Base-by-base conservation (phyloP, 2,888 invertebrate species). In the Lycaena phlaeas region DNA sequence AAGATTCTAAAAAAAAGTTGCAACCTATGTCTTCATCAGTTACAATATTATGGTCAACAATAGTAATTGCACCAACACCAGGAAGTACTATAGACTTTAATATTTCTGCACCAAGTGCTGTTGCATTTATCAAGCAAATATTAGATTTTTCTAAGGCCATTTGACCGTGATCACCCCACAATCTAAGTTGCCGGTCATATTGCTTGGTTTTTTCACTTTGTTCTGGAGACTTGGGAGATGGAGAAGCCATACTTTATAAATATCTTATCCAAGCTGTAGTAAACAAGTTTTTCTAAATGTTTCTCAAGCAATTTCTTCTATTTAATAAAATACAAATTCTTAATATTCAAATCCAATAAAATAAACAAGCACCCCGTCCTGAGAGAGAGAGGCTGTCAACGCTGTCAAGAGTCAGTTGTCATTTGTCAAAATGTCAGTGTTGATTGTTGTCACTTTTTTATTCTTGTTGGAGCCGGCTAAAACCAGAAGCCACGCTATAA, bases 131-230 rank as follows among this genome's bases (percentile, higher is more conserved):
- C 14, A 99, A 72, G 68, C 98, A 98, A 53, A 98, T 90, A 68
- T 94, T 93, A 10, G 97, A 92, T 48, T 88, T 87, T 86, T 98
- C 98, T 42, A 99, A 84, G 2, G 93, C 87, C 49, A 87, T 77
- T 78, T 99, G 99, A 0, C 99, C 99, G 77, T 98, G 97, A 68
- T 99, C 98, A 48, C 98, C 98, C 99, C 99, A 99, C 57, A 99
- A 87, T 64, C 96, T 94, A 45, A 94, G 78, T 73, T 94, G 94
- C 57, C 94, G 87, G 72, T 94, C 94, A 61, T 94, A 94, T 79
- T 91, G 92, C 64, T 90, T 89, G 49, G 85, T 89, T 68, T 91
- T 92, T 59, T 92, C 91, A 50, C 88, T 89, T 62, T 89, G 89
- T 58, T 90, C 91, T 6, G 90, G 89, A n/a, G 90, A 90, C 66